Evolutionary conservation across 2,888 invertebrate species (phyloP), one percentile per base, ranked within the genome.

Genomic region (Zaprionus bogoriensis): DNA sequence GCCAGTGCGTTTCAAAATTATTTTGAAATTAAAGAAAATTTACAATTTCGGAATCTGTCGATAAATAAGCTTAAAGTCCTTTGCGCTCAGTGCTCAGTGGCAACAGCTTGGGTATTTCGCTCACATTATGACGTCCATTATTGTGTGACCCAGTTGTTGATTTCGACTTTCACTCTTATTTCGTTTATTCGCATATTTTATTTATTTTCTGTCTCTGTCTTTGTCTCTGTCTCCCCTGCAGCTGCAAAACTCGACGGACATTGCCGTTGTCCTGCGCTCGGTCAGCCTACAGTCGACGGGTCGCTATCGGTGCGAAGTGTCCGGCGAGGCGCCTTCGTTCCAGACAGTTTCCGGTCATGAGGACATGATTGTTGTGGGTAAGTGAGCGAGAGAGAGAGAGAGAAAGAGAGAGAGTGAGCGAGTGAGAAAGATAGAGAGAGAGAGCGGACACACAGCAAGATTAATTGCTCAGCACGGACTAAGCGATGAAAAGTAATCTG

Each of bases 321-420:
- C 95, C 32, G 95, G 94, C 27, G 95, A 95, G 89, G 93, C 95
- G 66, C 95, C 95, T 25, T 94, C 95, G 62, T 96, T 96, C 91
- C 94, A 94, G 82, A 95, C 95, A 17, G 95, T 95, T 64, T 94
- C 94, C 41, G 94, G 94, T 87, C 94, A 94, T 89, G 93, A 94
- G 46, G 94, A 95, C 88, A 95, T 95, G 94, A 91, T 93, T 77
- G 94, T 95, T 82, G 94, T 95, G 63, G 95, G 95, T 95, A 92
- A 92, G 94, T 91, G 73, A 58, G 59, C 53, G 38, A 39, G 19
- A 23, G 44, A 38, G n/a, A 7, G 12, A 42, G 5, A 27, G 25
- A 44, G n/a, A 19, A 10, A 25, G 42, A 27, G 45, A 12, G 7
- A n/a, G 28, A 32, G 23, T 25, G 22, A 7, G 25, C 17, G 30